Conservation (phyloP, 2,113 vertebrate species). For the Heteronetta atricapilla region DNA sequence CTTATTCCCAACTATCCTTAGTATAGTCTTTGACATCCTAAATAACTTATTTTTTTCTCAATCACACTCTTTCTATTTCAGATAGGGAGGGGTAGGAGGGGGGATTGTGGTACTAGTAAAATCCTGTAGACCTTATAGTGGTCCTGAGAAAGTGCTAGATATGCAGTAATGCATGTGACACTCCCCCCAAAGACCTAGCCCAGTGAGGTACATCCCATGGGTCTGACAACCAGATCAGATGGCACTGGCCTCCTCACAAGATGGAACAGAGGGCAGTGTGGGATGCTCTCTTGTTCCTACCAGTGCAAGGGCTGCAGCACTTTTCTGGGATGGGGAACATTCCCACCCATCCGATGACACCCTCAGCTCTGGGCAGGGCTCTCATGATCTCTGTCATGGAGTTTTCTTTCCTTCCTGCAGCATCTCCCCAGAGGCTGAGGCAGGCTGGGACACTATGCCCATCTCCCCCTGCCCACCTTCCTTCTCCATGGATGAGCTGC, state of each 20-base stretch:
- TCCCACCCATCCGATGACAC: neutral
- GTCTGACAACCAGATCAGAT: neutral
- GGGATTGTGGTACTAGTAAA: neutral
- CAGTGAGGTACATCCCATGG: neutral
- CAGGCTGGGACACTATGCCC: neutral
- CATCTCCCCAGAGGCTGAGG: neutral
- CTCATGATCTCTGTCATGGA: neutral
- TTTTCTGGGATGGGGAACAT: rapidly evolving
- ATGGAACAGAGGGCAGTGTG: rapidly evolving
- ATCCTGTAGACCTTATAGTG: neutral
- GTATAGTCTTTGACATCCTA: neutral
- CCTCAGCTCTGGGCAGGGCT: neutral
- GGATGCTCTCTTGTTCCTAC: neutral
- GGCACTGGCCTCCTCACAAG: neutral
- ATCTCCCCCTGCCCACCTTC: neutral
- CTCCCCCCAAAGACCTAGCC: neutral
- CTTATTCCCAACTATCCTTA: neutral
- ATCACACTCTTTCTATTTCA: neutral
- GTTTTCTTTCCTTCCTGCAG: neutral
- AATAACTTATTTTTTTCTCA: neutral
- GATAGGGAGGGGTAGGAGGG: neutral
- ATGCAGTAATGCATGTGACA: rapidly evolving
- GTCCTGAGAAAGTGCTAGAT: neutral
- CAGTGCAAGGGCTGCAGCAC: neutral
- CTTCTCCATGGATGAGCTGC: neutral